Conservation (phyloP, 2,797 vertebrate species). For the Buceros bicornis region DNA sequence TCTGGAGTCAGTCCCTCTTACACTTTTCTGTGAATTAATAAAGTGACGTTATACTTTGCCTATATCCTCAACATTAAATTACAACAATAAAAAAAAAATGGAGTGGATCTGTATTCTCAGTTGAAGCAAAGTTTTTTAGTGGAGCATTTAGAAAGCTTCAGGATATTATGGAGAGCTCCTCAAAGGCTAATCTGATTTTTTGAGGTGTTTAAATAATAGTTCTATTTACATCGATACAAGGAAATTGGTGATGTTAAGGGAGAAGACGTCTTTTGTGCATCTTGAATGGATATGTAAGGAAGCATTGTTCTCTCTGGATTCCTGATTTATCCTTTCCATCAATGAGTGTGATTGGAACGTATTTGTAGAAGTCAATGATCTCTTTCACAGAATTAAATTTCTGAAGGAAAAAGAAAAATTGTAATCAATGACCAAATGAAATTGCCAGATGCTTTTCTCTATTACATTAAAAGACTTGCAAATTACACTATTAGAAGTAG, state of each 20-base stretch:
- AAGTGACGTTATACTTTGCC: not conserved
- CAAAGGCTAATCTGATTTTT: not conserved
- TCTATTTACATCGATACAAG: not conserved
- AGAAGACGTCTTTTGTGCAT: not conserved
- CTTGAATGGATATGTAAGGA: conserved; percentile 81
- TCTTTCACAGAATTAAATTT: conserved; percentile 89
- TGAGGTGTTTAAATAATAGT: not conserved
- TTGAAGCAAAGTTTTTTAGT: not conserved
- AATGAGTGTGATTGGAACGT: conserved; percentile 86
- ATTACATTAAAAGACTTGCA: not conserved
- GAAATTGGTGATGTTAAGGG: not conserved
- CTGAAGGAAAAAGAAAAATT: conserved; percentile 67
- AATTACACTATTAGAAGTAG: not conserved
- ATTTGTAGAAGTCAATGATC: conserved; percentile 89
- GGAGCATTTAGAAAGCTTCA: not conserved
- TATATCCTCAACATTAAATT: not conserved
- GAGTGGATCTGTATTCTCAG: not conserved
- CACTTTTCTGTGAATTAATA: not conserved
- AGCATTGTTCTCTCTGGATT: conserved; percentile 79
- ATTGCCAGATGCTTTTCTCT: not conserved
- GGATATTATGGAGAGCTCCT: not conserved
- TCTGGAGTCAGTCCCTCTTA: not conserved
- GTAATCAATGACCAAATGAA: not conserved
- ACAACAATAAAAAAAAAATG: not conserved
- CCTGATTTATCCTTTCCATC: conserved; percentile 82